Evolutionary conservation across 2,113 vertebrate species (phyloP).

Genomic region (Ctenomys sociabilis): DNA sequence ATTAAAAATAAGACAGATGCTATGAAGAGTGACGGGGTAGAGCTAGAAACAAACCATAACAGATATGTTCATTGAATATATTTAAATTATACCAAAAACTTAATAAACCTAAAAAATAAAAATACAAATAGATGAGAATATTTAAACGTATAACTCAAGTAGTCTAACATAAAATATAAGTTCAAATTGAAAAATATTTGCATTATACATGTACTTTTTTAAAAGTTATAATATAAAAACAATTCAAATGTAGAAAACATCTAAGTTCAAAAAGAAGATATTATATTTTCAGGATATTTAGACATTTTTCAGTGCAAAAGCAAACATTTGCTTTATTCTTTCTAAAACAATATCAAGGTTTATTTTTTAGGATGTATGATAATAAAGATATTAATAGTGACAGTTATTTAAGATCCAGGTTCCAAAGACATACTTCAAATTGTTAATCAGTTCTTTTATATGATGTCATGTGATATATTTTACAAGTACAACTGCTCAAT

Average conservation of each 20-base stretch:
- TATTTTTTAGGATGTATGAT: background rate
- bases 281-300: background rate
- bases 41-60: background rate
- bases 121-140: background rate
- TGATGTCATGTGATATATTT: background rate
- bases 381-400: background rate
- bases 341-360: background rate
- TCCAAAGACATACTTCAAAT: background rate
- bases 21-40: background rate
- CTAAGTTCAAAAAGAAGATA: background rate
- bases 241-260: background rate
- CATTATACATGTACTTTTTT: background rate
- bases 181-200: background rate
- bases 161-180: background rate
- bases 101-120: background rate
- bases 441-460: background rate
- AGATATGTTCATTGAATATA: background rate
- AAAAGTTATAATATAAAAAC: background rate
- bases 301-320: background rate
- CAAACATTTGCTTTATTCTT: background rate
- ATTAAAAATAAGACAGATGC: too few relatives aligned
- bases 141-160: background rate
- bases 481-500: background rate
- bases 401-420: accelerated
- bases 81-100: background rate